Percentiles rank a stretch among this genome's conserved stretches.
Conservation (phyloP, 2,888 invertebrate species). For the Eledone cirrhosa region DNA sequence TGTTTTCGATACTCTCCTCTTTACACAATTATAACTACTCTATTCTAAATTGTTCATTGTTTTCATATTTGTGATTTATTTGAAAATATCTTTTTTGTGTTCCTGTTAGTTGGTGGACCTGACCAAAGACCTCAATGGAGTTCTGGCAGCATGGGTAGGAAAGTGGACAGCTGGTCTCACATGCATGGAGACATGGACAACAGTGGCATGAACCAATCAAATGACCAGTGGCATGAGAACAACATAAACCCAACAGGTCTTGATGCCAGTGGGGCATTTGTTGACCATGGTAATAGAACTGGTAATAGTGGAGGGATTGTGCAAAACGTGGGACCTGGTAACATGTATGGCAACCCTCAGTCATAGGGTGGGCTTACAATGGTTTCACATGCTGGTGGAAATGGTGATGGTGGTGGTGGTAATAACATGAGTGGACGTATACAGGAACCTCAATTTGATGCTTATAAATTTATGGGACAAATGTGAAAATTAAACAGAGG, state of each 20-base stretch:
- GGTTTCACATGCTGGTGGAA: constrained; percentile 31
- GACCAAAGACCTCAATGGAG: constrained; percentile 36
- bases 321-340: constrained; percentile 28
- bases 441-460: constrained; percentile 12
- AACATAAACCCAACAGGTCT: constrained; percentile 9
- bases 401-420: too few species aligned
- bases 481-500: too few species aligned
- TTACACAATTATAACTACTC: too few species aligned
- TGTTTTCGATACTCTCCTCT: too few species aligned
- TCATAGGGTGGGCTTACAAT: constrained; percentile 37
- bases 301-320: background rate
- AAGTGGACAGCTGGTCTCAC: constrained; percentile 37
- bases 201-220: too few species aligned
- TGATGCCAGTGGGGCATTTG: constrained; percentile 18
- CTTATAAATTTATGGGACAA: background rate
- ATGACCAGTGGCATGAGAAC: constrained; percentile 23
- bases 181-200: constrained; percentile 31
- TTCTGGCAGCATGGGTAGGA: constrained; percentile 32
- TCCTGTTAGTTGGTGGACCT: background rate
- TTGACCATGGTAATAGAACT: background rate
- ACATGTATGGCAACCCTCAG: constrained; percentile 34
- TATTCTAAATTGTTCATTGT: too few species aligned
- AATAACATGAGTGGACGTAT: constrained; percentile 1
- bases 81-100: background rate
- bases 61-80: background rate